Base-by-base conservation (phyloP, 2,113 vertebrate species). In the Zootoca vivipara region DNA sequence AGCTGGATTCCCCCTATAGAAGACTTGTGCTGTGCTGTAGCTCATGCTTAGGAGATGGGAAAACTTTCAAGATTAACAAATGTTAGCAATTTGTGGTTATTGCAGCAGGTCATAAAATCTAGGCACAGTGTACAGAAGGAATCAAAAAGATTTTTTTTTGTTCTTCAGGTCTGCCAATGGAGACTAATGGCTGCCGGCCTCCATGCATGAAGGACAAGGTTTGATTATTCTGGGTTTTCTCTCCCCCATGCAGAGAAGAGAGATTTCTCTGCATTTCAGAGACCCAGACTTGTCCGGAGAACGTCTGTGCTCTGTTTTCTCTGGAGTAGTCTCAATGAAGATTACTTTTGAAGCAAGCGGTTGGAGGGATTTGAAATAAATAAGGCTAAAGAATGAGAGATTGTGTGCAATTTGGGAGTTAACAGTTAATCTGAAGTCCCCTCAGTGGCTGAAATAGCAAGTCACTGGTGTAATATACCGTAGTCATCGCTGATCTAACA, bases 61-160 rank as follows among this genome's bases (percentile, higher is more conserved):
- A 90, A 90, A 67, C 38, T 74, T 89, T 81, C 87, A 70, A 85
- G 87, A 92, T 90, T 87, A 87, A 78, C 87, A 93, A 80, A 89
- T 84, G 83, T 92, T 89, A 90, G 88, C 89, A 91, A 90, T 74
- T 46, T 93, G 91, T 79, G 90, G 92, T 85, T 15, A 2, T 83
- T 90, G 74, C 82, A 93, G 93, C 82, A 86, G 90, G 92, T 93
- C 94, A 91, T 95, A 93, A 95, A 95, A 92, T 93, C 85, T 13
- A 89, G 70, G 89, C 90, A 93, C 92, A 92, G 85, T 85, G 72
- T 88, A 89, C 92, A 91, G 93, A 95, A 92, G 70, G 89, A 93
- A 94, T 95, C 91, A 94, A 95, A 87, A 95, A 92, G 80, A 91
- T n/a, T n/a, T n/a, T n/a, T 92, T 93, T 95, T 82, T 82, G 90